These are phyloP conservation scores for Corythornis cristatus DNA, from an alignment of 2,113 vertebrate genomes.

Conservation along the genomic window DNA sequence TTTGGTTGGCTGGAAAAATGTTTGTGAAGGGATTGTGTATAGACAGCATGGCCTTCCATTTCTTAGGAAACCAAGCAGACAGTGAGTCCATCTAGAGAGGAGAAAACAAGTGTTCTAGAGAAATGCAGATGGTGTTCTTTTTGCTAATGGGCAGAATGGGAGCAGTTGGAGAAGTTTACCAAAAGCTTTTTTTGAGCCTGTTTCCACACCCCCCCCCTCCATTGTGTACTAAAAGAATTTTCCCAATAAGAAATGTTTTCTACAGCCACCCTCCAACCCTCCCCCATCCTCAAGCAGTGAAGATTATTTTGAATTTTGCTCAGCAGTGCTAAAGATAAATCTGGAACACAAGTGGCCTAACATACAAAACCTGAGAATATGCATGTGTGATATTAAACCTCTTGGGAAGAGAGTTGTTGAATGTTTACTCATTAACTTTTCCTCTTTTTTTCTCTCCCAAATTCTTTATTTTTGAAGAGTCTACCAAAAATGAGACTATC, in stretches of 20 bases:
- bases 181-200: not conserved
- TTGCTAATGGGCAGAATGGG: not conserved
- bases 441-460: not conserved
- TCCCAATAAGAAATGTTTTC: not conserved
- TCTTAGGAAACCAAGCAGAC: not conserved
- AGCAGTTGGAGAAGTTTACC: not conserved
- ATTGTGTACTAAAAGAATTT: not conserved
- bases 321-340: not conserved
- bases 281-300: not conserved
- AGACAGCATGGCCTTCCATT: not conserved
- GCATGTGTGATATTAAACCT: not conserved
- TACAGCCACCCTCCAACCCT: not conserved
- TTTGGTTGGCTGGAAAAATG: not conserved
- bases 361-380: not conserved
- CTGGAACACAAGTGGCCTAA: not conserved
- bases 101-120: not conserved
- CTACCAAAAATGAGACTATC: constrained; percentile 99
- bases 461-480: constrained; percentile 80
- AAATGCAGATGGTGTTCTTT: not conserved
- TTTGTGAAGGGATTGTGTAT: not conserved
- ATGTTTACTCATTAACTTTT: not conserved
- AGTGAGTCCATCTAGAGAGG: not conserved
- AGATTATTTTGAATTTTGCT: not conserved
- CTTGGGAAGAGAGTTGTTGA: not conserved
- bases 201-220: rapidly evolving